Base-by-base conservation (phyloP, 2,797 vertebrate genomes). In the Cyprinella venusta region DNA sequence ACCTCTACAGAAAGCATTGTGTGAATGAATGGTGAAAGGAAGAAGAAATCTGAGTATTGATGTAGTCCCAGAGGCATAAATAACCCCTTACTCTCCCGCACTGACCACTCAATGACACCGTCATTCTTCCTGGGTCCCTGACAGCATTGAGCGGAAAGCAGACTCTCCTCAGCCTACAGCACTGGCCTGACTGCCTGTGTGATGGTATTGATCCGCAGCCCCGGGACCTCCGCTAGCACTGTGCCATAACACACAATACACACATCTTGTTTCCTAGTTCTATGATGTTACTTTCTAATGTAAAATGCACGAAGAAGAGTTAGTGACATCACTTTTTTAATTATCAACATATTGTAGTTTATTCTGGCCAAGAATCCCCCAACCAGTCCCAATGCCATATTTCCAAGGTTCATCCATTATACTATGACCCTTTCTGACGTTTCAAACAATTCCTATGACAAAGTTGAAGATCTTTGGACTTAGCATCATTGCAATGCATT, bases 81-180 rank as follows among this genome's bases (percentile, higher is more conserved):
- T 70, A 84, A 84, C 10, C 54, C 84, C 6, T 70, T 50, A 10
- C 38, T 83, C n/a, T 48, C 45, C 56, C 45, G 36, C 78, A 24
- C 19, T 84, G 86, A 80, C 84, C 81, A 80, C 3, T 26, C 56
- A 18, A 42, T 80, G 85, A 88, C 85, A 48, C 82, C 83, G 80
- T 67, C 79, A 79, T 89, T 75, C 87, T 83, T 88, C 76, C 72
- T 80, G 70, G 78, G 87, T 85, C 80, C 87, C 89, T 88, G 85
- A 80, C 76, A 84, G 59, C 85, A 92, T 87, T 83, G 85, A 91
- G 16, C 2, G 64, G 61, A 56, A 50, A 42, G 18, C 78, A 80
- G 36, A 38, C 67, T 52, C 63, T 61, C 30, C 65, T 45, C 67
- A 15, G 24, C 64, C 70, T 48, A 13, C 65, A 36, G 9, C 61